These are phyloP conservation scores for Drosophila equinoxialis DNA, from an alignment of 1,140 invertebrate species.

Conservation along the genomic window DNA sequence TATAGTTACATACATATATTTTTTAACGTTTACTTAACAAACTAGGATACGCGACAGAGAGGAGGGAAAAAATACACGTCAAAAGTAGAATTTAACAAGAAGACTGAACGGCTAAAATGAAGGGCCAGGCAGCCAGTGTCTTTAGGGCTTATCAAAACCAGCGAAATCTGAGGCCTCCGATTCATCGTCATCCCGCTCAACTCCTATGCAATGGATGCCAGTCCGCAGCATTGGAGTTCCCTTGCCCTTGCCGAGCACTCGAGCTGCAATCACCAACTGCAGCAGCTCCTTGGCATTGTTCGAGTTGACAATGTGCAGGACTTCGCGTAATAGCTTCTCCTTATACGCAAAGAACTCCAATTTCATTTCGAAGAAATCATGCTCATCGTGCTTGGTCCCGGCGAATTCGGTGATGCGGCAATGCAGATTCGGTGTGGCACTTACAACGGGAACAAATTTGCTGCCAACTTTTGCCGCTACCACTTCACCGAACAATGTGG, in stretches of 20 bases:
- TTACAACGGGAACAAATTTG: conserved; percentile 69
- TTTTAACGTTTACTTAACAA: background rate
- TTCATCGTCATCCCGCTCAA: conserved; percentile 83
- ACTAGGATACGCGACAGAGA: background rate
- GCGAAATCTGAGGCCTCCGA: conserved; percentile 75
- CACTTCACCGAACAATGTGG: conserved; percentile 59
- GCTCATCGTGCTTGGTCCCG: conserved; percentile 70
- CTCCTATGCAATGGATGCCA: conserved; percentile 84
- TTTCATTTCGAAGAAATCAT: conserved; percentile 83
- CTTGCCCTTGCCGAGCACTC: conserved; percentile 84
- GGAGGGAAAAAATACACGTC: background rate
- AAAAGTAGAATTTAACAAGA: conserved; percentile 15
- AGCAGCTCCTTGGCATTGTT: conserved; percentile 73
- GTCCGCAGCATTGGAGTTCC: conserved; percentile 84
- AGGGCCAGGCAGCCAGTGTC: background rate
- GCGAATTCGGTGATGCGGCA: conserved; percentile 74
- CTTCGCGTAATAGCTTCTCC: conserved; percentile 84
- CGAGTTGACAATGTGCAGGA: conserved; percentile 82
- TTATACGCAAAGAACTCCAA: conserved; percentile 84
- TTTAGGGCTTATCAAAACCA: conserved; percentile 66
- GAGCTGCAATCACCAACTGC: conserved; percentile 79
- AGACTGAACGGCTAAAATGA: background rate
- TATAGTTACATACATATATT: background rate
- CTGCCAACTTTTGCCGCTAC: conserved; percentile 31
- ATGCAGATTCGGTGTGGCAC: conserved; percentile 77